These are phyloP conservation scores for Agriopis leucophaearia DNA, from an alignment of 2,888 invertebrate genomes.

Conservation along the genomic window DNA sequence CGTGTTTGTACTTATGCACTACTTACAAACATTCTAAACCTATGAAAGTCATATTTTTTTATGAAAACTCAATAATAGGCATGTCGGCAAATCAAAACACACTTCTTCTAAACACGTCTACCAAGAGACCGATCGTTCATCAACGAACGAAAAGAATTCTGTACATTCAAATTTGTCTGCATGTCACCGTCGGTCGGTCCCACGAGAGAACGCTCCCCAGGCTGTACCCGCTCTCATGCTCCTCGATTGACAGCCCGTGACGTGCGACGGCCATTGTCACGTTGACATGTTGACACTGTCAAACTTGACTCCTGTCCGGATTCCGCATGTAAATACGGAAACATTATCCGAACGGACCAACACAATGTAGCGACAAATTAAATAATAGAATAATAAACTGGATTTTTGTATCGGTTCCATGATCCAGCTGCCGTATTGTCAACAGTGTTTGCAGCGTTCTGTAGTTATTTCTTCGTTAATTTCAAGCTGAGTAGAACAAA, in stretches of 20 bases:
- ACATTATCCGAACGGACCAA: slow-evolving; percentile 68
- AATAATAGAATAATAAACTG: slow-evolving; percentile 82
- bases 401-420: slow-evolving; percentile 55
- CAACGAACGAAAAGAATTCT: slow-evolving; percentile 66
- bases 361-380: slow-evolving; percentile 84
- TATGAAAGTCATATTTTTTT: not conserved
- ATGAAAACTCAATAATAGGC: not conserved
- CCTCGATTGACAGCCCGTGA: slow-evolving; percentile 79
- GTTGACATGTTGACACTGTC: slow-evolving; percentile 84
- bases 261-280: slow-evolving; percentile 82
- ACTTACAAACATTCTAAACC: not conserved
- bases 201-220: slow-evolving; percentile 62
- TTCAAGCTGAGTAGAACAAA: slow-evolving; percentile 53
- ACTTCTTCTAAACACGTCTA: slow-evolving; percentile 31
- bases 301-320: slow-evolving; percentile 84
- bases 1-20: too few relatives aligned
- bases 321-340: slow-evolving; percentile 83
- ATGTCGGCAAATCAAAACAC: slow-evolving; percentile 25
- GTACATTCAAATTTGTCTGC: slow-evolving; percentile 61
- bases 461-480: slow-evolving; percentile 51
- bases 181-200: slow-evolving; percentile 65
- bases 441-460: slow-evolving; percentile 23
- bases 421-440: slow-evolving; percentile 70
- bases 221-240: slow-evolving; percentile 78
- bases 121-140: slow-evolving; percentile 75